Evolutionary conservation across 2,797 vertebrate genomes (phyloP), one percentile per base, ranked within the genome.

Genomic region (Crocodylus rhombifer): DNA sequence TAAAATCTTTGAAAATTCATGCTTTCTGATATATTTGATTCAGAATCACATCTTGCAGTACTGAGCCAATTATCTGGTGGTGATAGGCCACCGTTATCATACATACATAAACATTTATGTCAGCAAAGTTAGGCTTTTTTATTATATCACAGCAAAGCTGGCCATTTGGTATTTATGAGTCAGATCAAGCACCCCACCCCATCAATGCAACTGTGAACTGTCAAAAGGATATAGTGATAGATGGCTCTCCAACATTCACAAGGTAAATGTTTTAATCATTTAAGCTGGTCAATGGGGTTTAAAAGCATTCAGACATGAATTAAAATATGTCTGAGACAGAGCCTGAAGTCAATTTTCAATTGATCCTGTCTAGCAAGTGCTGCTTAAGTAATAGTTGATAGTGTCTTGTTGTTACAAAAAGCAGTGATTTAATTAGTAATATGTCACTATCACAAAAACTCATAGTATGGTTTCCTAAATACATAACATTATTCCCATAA

Each of bases 301-400:
- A 97, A 95, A 97, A 98, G 94, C 94, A 97, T 92, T 97, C 96
- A 97, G 96, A 97, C 74, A 88, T 86, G 93, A 97, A 97, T 97
- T 97, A 97, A 97, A 97, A 95, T 91, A 88, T 97, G 95, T 97
- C 97, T 97, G 96, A 97, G 93, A 94, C 58, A 63, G 92, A 93
- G 91, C 93, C 94, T 96, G 92, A 97, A 98, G 97, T 97, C 98
- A 96, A 97, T 98, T 97, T 97, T 92, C 97, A 97, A 98, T 97
- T 98, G 97, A 98, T 97, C 96, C 96, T 95, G 95, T 97, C 97
- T 97, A 95, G 96, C 90, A 96, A 96, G 96, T 94, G 91, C 84
- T 58, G 33, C 94, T 97, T 96, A 92, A 96, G 84, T 87, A 93
- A 91, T 80, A 96, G 94, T 84, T n/a, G 96, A 88, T 18, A 63